Evolutionary conservation across 2,797 vertebrate species (phyloP).

Genomic region (Prionace glauca): DNA sequence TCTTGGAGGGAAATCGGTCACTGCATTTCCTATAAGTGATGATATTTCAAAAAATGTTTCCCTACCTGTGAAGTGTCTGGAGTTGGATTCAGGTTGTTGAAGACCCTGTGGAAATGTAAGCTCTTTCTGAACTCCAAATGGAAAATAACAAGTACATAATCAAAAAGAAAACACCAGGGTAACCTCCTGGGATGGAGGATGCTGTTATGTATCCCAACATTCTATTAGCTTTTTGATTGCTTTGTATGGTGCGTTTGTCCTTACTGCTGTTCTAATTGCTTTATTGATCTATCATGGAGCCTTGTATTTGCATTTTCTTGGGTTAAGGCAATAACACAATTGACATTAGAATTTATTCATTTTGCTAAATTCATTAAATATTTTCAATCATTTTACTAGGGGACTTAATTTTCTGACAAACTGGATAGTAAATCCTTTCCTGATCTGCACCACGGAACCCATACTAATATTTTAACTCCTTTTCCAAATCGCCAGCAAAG

Average conservation of each 20-base stretch:
- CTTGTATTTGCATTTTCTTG: not conserved
- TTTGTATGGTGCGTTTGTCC: not conserved
- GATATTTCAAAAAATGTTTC: not conserved
- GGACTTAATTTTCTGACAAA: not conserved
- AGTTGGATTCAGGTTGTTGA: not conserved
- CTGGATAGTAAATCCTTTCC: not conserved
- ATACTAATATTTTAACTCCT: not conserved
- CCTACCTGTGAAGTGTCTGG: not conserved
- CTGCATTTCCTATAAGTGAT: not conserved
- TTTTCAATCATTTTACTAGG: not conserved
- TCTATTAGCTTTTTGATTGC: conserved; percentile 24
- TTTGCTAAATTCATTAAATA: not conserved
- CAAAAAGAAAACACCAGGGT: not conserved
- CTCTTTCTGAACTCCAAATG: not conserved
- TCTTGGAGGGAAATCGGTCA: not conserved
- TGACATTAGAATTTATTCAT: conserved; percentile 23
- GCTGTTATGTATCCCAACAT: not conserved
- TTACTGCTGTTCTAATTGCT: conserved; percentile 31
- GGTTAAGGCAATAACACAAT: not conserved
- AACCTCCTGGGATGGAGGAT: not conserved
- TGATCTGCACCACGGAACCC: not conserved
- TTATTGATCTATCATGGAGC: conserved; percentile 26
- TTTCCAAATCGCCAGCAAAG: conserved; percentile 3
- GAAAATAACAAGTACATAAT: not conserved
- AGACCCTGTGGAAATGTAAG: not conserved